Evolutionary conservation across 2,888 invertebrate genomes (phyloP).

Genomic region (Endomychus coccineus): DNA sequence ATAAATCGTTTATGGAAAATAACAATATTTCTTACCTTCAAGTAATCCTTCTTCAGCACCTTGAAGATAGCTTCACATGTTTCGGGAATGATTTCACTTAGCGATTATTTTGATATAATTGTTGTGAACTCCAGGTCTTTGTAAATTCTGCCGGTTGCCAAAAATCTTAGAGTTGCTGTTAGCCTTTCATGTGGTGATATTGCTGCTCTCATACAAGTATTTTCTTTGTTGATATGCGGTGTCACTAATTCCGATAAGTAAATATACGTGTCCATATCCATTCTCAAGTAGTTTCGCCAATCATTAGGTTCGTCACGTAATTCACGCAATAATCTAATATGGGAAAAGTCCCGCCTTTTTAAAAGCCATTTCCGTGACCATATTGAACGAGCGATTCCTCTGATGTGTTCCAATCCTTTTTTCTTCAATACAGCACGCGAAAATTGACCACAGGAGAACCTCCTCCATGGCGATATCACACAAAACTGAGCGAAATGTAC

Average conservation of each 20-base stretch:
- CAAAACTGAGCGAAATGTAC: too few species aligned
- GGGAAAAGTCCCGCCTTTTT: constrained; percentile 18
- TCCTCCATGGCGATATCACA: too few species aligned
- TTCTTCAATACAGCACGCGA: constrained; percentile 13
- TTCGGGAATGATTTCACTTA: constrained; percentile 19
- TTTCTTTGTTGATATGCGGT: constrained; percentile 22
- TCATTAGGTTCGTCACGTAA: constrained; percentile 22
- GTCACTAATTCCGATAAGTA: constrained; percentile 22
- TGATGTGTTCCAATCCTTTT: constrained; percentile 13
- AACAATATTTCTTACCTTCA: constrained; percentile 17
- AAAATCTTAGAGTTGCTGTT: constrained; percentile 25
- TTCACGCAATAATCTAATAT: constrained; percentile 18
- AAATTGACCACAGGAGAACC: constrained; percentile 15
- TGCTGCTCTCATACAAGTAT: constrained; percentile 20
- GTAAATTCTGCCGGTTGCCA: constrained; percentile 30
- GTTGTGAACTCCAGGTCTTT: constrained; percentile 27
- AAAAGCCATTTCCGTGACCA: constrained; percentile 18
- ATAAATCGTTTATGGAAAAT: constrained; percentile 8
- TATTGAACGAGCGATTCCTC: constrained; percentile 15
- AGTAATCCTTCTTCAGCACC: constrained; percentile 17
- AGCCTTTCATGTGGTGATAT: constrained; percentile 28
- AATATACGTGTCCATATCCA: constrained; percentile 22
- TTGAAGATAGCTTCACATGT: constrained; percentile 16
- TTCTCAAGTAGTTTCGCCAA: constrained; percentile 26
- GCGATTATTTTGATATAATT: constrained; percentile 27